Conservation (phyloP, 37 sponge, comb jelly and placozoan species). For the Haliclona indistincta region DNA sequence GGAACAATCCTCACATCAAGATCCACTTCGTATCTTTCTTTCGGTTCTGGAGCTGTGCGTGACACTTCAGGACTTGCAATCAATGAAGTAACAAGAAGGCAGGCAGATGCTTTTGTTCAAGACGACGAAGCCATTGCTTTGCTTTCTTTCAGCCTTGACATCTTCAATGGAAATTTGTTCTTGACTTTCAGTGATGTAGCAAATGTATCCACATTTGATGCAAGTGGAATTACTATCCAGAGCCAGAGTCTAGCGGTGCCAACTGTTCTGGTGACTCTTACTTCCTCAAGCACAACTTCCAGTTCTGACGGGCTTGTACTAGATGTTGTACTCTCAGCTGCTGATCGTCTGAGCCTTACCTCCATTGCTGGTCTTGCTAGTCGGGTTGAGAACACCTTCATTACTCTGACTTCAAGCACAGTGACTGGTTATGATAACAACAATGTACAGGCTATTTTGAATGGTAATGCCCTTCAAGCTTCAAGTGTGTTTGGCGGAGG, state of each 20-base stretch:
- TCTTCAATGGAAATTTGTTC: constrained; percentile 65
- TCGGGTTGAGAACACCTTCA: constrained; percentile 45
- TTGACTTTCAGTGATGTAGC: constrained; percentile 85
- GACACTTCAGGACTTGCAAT: constrained; percentile 64
- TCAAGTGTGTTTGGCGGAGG: constrained; percentile 53
- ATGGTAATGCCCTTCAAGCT: constrained; percentile 66
- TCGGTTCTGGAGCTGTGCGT: constrained; percentile 31
- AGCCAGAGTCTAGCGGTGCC: constrained; percentile 15
- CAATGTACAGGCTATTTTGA: constrained; percentile 30
- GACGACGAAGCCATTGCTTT: constrained; percentile 48
- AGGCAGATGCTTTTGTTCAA: constrained; percentile 21
- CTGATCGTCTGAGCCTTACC: constrained; percentile 13
- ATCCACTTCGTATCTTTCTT: constrained; percentile 50
- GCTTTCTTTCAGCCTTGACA: constrained; percentile 57
- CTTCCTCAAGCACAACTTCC: constrained; percentile 22
- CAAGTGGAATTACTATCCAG: constrained; percentile 53
- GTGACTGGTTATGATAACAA: constrained; percentile 37
- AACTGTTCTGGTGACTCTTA: constrained; percentile 22
- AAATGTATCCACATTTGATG: constrained; percentile 47
- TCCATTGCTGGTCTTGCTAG: constrained; percentile 49
- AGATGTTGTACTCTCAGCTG: constrained; percentile 33
- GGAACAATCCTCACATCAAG: constrained; percentile 40
- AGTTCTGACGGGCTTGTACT: constrained; percentile 33
- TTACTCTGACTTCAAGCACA: constrained; percentile 23
- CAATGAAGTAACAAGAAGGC: neutral